phyloP scores from a whole-genome alignment of 2,888 invertebrate genomes.

The Podabrus alpinus region DNA sequence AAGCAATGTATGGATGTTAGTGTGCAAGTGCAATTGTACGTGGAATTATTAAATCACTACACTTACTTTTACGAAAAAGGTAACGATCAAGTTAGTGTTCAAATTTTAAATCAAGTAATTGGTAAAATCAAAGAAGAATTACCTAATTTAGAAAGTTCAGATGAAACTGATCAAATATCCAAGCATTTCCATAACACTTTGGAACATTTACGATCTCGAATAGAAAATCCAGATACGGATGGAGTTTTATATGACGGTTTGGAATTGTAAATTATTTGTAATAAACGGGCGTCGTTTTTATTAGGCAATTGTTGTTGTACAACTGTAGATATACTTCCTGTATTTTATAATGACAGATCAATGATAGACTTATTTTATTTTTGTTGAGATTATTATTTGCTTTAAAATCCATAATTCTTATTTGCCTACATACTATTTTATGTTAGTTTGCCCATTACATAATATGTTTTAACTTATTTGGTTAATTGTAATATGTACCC shows the following conservation, averaged over 20 bases:
- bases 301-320: constrained; percentile 1
- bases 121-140: constrained; percentile 91
- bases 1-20: constrained; percentile 97
- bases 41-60: constrained; percentile 92
- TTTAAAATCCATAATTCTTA: neutral
- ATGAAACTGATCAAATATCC: constrained; percentile 95
- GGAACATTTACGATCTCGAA: constrained; percentile 75
- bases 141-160: constrained; percentile 90
- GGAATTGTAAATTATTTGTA: constrained; percentile 52
- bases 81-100: constrained; percentile 53
- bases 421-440: neutral
- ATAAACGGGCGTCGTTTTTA: neutral
- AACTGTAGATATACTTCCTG: neutral
- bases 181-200: constrained; percentile 92
- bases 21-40: constrained; percentile 94
- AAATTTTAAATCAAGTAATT: constrained; percentile 71
- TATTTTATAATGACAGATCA: constrained; percentile 2
- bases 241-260: constrained; percentile 68
- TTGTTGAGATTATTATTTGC: neutral
- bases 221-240: constrained; percentile 67
- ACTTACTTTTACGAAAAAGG: constrained; percentile 91
- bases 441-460: neutral
- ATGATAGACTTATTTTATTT: constrained; percentile 2
- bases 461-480: neutral
- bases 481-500: neutral